Base-by-base conservation (phyloP, 2,113 vertebrate genomes). In the Lipophrys pholis region DNA sequence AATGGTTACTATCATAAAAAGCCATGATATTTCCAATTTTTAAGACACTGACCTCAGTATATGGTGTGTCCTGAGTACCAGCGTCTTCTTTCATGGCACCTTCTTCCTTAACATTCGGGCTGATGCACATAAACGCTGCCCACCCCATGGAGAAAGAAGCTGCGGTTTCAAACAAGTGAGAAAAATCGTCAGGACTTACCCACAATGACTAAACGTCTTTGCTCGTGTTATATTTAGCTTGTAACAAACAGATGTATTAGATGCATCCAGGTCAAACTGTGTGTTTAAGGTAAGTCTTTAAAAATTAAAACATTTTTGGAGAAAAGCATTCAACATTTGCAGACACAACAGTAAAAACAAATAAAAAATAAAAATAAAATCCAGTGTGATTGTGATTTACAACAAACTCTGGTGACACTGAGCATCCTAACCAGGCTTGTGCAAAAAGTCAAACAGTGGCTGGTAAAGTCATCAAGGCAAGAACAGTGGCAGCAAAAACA, bases 11-110 rank as follows among this genome's bases (percentile, higher is more conserved):
- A 7, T 40, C 0, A 35, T 21, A 5, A 57, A 57, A 49, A 9
- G 3, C 2, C 40, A 15, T 11, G 8, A 56, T n/a, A 6, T 11
- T 49, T 7, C 43, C 21, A 30, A 2, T 30, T 30, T 30, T 30
- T 30, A 30, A 2, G 55, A 54, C n/a, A 40, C 94, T 89, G 12
- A 97, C 97, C 97, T 99, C 98, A 8, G 96, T 99, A 71, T 99
- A 99, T 0, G 97, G 96, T 1, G 97, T 99, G 80, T 99, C 98
- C 78, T 99, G 97, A 87, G 97, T 98, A 11, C 98, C 98, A 0
- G 96, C 94, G 83, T 99, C 98, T 81, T 99, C 97, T 84, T 99
- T 99, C 98, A 99, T 99, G 73, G 96, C 97, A 1, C 96, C 97
- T 88, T 99, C 98, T 91, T 99, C 98, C 87, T 98, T 96, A 73